These are phyloP conservation scores for Drosophila prolongata DNA, from an alignment of 2,888 invertebrate genomes.

Conservation along the genomic window DNA sequence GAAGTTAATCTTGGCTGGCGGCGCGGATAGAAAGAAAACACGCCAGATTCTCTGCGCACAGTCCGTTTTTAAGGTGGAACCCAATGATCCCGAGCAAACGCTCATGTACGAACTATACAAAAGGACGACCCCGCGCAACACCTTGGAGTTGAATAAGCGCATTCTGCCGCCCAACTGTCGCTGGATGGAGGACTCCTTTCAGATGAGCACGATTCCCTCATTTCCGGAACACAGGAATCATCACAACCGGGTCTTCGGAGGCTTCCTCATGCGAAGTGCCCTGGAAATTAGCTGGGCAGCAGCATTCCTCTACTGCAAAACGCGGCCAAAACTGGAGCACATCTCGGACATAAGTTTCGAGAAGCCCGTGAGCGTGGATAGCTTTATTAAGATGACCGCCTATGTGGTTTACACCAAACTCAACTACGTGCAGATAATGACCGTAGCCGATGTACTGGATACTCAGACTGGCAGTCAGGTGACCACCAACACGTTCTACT, in stretches of 20 bases:
- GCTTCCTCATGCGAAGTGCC: constrained; percentile 92
- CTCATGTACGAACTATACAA: constrained; percentile 89
- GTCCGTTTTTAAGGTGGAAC: constrained; percentile 88
- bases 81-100: constrained; percentile 88
- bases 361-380: constrained; percentile 89
- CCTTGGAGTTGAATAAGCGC: constrained; percentile 85
- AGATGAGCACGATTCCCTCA: constrained; percentile 87
- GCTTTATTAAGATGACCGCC: constrained; percentile 89
- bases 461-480: constrained; percentile 86
- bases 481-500: constrained; percentile 90
- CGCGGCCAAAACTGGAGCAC: constrained; percentile 86
- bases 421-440: constrained; percentile 87
- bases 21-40: constrained; percentile 86
- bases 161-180: constrained; percentile 86
- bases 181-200: constrained; percentile 87
- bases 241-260: constrained; percentile 91
- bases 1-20: constrained; percentile 86
- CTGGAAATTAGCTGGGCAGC: constrained; percentile 89
- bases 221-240: constrained; percentile 90
- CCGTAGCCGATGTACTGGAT: constrained; percentile 87
- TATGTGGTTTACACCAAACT: constrained; percentile 86
- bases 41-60: constrained; percentile 85
- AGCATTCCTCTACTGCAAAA: constrained; percentile 86
- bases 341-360: constrained; percentile 91
- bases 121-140: constrained; percentile 86